These are phyloP conservation scores for Smutsia gigantea DNA, from an alignment of 2,797 vertebrate genomes.

Conservation along the genomic window DNA sequence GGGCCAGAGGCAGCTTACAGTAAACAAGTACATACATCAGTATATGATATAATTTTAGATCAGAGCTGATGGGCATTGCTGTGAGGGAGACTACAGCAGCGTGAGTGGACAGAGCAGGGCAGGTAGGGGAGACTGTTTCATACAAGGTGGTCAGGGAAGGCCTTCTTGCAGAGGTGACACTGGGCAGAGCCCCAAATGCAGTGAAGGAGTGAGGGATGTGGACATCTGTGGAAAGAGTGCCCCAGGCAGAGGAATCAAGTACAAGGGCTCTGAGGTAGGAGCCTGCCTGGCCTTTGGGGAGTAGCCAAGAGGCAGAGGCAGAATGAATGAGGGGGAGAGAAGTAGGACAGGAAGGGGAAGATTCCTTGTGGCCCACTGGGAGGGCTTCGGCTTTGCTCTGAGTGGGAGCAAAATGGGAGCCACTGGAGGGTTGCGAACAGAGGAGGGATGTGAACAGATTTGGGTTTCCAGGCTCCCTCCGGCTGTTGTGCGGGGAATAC, in stretches of 20 bases:
- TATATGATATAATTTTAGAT: background rate
- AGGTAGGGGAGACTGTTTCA: background rate
- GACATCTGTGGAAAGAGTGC: background rate
- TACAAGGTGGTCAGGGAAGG: background rate
- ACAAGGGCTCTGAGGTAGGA: background rate
- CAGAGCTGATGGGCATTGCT: background rate
- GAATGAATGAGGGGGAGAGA: background rate
- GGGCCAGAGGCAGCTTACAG: background rate
- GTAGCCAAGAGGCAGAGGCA: background rate
- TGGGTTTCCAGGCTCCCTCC: background rate
- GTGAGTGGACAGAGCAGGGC: background rate
- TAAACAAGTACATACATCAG: background rate
- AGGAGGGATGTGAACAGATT: accelerated
- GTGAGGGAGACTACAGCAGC: background rate
- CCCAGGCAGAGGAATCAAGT: background rate
- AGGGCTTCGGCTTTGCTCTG: background rate
- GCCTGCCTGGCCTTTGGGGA: background rate
- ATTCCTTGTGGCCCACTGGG: background rate
- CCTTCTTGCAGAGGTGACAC: background rate
- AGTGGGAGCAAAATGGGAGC: background rate
- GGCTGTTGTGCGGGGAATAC: background rate
- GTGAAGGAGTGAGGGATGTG: accelerated
- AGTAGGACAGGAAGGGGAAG: background rate
- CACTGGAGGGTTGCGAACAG: background rate
- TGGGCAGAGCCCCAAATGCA: background rate